phyloP scores from a whole-genome alignment of 2,888 invertebrate genomes.

The Beris chalybata region DNA sequence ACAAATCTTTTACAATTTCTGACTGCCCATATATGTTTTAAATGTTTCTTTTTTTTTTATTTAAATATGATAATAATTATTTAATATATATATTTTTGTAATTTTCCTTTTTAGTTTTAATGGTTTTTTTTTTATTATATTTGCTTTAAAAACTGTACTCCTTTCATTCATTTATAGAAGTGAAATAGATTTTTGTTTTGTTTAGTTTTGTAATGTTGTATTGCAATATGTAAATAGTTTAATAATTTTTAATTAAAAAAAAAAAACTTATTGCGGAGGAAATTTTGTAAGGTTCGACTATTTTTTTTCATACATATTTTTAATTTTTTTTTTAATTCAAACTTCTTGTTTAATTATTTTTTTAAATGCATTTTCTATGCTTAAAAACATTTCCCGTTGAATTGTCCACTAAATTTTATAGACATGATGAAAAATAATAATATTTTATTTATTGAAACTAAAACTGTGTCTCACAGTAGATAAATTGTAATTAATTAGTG shows the following conservation, averaged over 20 bases:
- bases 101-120: slow-evolving; percentile 38
- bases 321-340: neutral
- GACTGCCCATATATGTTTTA: slow-evolving; percentile 44
- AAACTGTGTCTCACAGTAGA: too few relatives aligned
- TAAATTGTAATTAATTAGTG: too few relatives aligned
- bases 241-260: too few relatives aligned
- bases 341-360: neutral
- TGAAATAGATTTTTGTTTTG: slow-evolving; percentile 27
- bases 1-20: slow-evolving; percentile 46
- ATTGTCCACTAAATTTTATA: too few relatives aligned
- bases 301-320: too few relatives aligned
- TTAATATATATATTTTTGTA: too few relatives aligned
- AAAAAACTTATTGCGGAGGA: too few relatives aligned
- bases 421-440: too few relatives aligned
- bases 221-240: too few relatives aligned
- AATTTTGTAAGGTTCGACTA: too few relatives aligned
- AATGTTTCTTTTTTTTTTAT: slow-evolving; percentile 1
- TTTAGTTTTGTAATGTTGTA: slow-evolving; percentile 16
- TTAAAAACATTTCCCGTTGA: neutral
- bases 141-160: slow-evolving; percentile 18
- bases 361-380: neutral
- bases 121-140: slow-evolving; percentile 35
- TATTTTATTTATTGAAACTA: too few relatives aligned
- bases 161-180: slow-evolving; percentile 22
- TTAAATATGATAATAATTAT: too few relatives aligned